A percentile compares a stretch with the other conserved stretches of the same genome.
Conservation (phyloP, 2,888 invertebrate species). For the Smittia sp. region DNA sequence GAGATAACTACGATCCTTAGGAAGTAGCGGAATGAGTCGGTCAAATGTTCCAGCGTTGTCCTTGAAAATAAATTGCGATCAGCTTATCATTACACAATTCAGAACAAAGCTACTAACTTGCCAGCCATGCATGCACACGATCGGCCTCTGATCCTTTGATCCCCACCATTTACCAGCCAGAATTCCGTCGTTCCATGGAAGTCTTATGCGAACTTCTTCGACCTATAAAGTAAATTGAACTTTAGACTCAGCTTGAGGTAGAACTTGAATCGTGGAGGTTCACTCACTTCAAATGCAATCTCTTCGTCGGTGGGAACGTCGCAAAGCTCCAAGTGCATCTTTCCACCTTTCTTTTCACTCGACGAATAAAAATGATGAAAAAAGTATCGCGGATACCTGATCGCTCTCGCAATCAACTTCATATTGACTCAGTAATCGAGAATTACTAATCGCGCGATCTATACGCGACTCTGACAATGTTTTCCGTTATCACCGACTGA, state of each 20-base stretch:
- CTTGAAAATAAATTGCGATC: background rate
- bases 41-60: constrained; percentile 79
- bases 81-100: background rate
- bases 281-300: constrained; percentile 28
- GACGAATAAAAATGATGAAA: no score
- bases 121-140: constrained; percentile 74
- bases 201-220: constrained; percentile 65
- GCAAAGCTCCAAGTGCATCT: background rate
- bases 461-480: no score
- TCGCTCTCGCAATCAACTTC: no score
- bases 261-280: no score
- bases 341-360: background rate
- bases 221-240: constrained; percentile 47
- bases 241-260: background rate
- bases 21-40: constrained; percentile 62
- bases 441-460: no score
- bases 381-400: no score
- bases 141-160: constrained; percentile 59
- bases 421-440: no score
- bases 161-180: constrained; percentile 72
- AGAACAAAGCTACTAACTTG: constrained; percentile 50
- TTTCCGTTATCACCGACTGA: no score
- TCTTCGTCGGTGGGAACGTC: constrained; percentile 21
- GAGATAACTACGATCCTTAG: constrained; percentile 56
- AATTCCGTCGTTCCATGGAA: constrained; percentile 63